phyloP scores from a whole-genome alignment of 2,797 vertebrate species.

The Myotis pilosus region DNA sequence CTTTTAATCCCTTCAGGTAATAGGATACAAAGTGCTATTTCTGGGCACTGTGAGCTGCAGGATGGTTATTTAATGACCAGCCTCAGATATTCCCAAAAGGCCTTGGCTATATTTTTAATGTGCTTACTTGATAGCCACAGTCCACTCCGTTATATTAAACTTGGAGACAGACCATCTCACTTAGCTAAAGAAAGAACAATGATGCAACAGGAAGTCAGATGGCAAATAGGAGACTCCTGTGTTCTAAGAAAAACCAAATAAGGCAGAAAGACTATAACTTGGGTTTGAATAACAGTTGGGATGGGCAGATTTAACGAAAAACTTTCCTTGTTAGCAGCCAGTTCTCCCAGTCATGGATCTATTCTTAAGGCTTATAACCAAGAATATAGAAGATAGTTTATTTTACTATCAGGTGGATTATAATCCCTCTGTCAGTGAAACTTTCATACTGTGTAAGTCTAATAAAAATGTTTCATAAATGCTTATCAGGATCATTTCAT shows the following conservation, averaged over 20 bases:
- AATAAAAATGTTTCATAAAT: background rate
- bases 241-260: background rate
- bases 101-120: slow-evolving; percentile 56
- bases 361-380: background rate
- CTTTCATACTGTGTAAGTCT: background rate
- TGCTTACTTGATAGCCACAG: slow-evolving; percentile 50
- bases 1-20: slow-evolving; percentile 67
- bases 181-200: slow-evolving; percentile 62
- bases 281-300: background rate
- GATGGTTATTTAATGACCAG: slow-evolving; percentile 50
- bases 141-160: slow-evolving; percentile 66
- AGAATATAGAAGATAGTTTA: background rate
- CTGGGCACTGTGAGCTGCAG: slow-evolving; percentile 7
- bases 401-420: background rate
- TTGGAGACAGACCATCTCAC: slow-evolving; percentile 34
- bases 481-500: background rate
- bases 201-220: slow-evolving; percentile 28
- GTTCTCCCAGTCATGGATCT: background rate
- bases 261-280: background rate
- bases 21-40: slow-evolving; percentile 66
- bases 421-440: background rate
- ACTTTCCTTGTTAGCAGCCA: background rate
- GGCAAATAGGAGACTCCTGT: background rate
- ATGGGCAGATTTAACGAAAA: background rate
- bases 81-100: slow-evolving; percentile 34